Conservation (phyloP, 2,888 invertebrate genomes). For the Boloria selene region DNA sequence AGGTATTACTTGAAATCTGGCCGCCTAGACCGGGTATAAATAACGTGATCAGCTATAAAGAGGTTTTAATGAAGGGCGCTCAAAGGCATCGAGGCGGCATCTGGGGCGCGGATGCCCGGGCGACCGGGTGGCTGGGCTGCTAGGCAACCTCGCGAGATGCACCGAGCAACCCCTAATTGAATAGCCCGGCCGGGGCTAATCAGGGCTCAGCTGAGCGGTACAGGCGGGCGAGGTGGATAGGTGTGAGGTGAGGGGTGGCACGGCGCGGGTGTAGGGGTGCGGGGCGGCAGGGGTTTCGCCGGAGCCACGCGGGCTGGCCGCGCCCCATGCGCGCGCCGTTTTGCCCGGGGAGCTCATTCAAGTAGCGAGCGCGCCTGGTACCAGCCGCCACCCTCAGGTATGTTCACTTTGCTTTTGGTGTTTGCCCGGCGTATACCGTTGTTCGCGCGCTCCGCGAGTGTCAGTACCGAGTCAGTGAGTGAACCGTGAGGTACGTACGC, state of each 20-base stretch:
- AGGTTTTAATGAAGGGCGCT: conserved; percentile 70
- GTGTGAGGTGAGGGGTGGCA: conserved; percentile 52
- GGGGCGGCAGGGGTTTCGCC: conserved; percentile 64
- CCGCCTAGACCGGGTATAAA: conserved; percentile 58
- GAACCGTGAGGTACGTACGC: conserved; percentile 65
- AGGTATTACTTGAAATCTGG: conserved; percentile 40
- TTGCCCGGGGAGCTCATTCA: conserved; percentile 79
- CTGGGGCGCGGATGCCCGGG: conserved; percentile 43
- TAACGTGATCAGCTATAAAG: conserved; percentile 61
- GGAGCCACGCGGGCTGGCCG: conserved; percentile 83
- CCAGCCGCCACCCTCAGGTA: conserved; percentile 81
- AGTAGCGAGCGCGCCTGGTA: conserved; percentile 78
- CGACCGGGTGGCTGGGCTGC: conserved; percentile 51
- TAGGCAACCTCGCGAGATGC: conserved; percentile 64
- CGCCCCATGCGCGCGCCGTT: conserved; percentile 85
- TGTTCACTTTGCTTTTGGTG: conserved; percentile 81
- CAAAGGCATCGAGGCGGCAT: conserved; percentile 52
- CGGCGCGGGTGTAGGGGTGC: conserved; percentile 43
- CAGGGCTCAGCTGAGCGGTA: conserved; percentile 79
- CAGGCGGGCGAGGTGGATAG: conserved; percentile 48
- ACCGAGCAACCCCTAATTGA: conserved; percentile 79
- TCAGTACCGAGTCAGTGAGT: conserved; percentile 57
- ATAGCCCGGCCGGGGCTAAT: conserved; percentile 79
- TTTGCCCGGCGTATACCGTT: conserved; percentile 66
- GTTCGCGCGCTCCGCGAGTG: conserved; percentile 71